A percentile compares a stretch with the other conserved stretches of the same genome.
Conservation (phyloP, 2,888 invertebrate species). For the Tineola bisselliella region DNA sequence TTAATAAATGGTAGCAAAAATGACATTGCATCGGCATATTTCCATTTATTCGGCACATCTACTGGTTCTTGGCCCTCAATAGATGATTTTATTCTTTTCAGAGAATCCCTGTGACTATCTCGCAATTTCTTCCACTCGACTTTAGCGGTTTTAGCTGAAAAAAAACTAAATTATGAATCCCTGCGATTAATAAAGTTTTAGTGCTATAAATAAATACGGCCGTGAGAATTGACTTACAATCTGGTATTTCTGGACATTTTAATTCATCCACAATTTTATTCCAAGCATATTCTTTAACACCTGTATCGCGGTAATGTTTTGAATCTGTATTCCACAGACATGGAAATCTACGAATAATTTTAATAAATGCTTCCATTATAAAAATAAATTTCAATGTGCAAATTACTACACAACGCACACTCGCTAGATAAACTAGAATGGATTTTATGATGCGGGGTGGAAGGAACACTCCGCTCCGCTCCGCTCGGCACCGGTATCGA, state of each 20-base stretch:
- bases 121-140: slow-evolving; percentile 23
- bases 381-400: too few relatives aligned
- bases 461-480: background rate
- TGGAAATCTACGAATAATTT: slow-evolving; percentile 21
- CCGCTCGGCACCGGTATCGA: background rate
- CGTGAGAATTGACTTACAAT: slow-evolving; percentile 18
- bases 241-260: slow-evolving; percentile 21
- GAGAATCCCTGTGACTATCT: slow-evolving; percentile 22
- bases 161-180: slow-evolving; percentile 11
- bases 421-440: background rate
- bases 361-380: slow-evolving; percentile 22
- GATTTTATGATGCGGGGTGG: background rate
- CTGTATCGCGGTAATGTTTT: slow-evolving; percentile 22
- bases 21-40: slow-evolving; percentile 23
- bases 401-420: background rate
- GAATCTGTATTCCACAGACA: slow-evolving; percentile 23
- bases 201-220: background rate
- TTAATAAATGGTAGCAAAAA: slow-evolving; percentile 24
- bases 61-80: slow-evolving; percentile 5
- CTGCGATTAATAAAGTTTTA: background rate
- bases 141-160: slow-evolving; percentile 22
- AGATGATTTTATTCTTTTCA: slow-evolving; percentile 19
- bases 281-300: slow-evolving; percentile 23
- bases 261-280: slow-evolving; percentile 22
- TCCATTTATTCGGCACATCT: slow-evolving; percentile 22